These are phyloP conservation scores for Furcula furcula DNA, from an alignment of 2,888 invertebrate genomes.

Conservation along the genomic window DNA sequence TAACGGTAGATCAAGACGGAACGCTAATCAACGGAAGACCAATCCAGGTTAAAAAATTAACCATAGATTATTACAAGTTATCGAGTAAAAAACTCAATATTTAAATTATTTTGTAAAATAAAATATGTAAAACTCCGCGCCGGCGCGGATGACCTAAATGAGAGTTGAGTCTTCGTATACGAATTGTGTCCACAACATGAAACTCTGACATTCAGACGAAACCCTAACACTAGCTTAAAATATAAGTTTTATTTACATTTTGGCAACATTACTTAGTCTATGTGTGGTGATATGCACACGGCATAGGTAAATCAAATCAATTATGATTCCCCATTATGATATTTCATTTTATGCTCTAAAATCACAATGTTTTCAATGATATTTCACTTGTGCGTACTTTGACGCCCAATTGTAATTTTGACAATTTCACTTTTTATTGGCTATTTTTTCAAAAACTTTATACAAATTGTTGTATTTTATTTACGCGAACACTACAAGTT, in stretches of 20 bases:
- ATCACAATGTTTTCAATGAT: conserved; percentile 70
- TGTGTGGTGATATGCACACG: conserved; percentile 73
- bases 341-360: conserved; percentile 55
- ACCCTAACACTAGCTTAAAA: conserved; percentile 28
- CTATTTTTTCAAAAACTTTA: too few relatives aligned
- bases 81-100: too few relatives aligned
- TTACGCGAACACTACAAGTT: too few relatives aligned
- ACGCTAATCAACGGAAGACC: too few relatives aligned
- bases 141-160: too few relatives aligned
- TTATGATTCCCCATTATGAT: conserved; percentile 59
- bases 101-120: too few relatives aligned
- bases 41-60: too few relatives aligned
- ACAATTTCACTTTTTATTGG: neutral
- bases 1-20: too few relatives aligned
- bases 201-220: conserved; percentile 54
- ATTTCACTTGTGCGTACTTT: conserved; percentile 31
- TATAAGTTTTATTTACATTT: conserved; percentile 64
- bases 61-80: too few relatives aligned
- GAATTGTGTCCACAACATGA: conserved; percentile 56
- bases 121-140: too few relatives aligned
- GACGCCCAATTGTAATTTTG: neutral
- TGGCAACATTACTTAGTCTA: conserved; percentile 77
- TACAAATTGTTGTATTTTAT: too few relatives aligned
- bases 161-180: neutral
- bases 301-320: conserved; percentile 60